phyloP scores from a whole-genome alignment of 2,797 vertebrate species.

The Cephalopachus bancanus region DNA sequence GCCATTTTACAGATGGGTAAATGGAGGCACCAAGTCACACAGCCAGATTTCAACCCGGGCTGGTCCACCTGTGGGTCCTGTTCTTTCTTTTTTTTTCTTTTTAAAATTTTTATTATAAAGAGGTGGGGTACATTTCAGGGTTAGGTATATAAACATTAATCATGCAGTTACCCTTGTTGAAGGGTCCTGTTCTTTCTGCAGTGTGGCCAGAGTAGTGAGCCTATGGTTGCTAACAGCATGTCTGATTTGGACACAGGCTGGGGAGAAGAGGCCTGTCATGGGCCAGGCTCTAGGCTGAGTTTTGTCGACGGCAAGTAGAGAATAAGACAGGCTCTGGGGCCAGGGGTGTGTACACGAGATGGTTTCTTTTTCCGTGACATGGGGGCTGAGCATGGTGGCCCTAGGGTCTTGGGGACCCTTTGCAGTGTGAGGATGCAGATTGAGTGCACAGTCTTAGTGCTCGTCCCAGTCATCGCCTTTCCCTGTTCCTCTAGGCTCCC shows the following conservation, averaged over 20 bases:
- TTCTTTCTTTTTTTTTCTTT: not conserved
- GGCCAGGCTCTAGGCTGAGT: slow-evolving; percentile 36
- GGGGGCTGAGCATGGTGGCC: not conserved
- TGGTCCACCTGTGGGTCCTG: not conserved
- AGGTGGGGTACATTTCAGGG: too few species aligned
- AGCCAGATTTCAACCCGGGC: not conserved
- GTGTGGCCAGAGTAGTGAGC: not conserved
- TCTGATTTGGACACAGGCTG: not conserved
- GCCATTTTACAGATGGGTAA: not conserved
- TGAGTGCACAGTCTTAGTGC: not conserved
- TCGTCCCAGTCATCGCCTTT: too few species aligned
- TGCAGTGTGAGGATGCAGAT: not conserved
- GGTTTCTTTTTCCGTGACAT: not conserved
- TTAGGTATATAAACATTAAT: too few species aligned
- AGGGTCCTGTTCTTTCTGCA: not conserved
- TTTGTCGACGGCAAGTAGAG: not conserved
- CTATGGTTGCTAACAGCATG: not conserved
- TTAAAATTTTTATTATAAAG: too few species aligned
- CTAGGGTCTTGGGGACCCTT: not conserved
- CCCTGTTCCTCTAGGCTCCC: not conserved
- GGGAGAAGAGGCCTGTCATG: not conserved
- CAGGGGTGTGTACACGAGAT: not conserved
- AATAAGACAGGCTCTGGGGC: not conserved
- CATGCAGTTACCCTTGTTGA: too few species aligned
- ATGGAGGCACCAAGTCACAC: not conserved